Conservation (phyloP, 2,888 invertebrate species). For the Gortyna flavago region DNA sequence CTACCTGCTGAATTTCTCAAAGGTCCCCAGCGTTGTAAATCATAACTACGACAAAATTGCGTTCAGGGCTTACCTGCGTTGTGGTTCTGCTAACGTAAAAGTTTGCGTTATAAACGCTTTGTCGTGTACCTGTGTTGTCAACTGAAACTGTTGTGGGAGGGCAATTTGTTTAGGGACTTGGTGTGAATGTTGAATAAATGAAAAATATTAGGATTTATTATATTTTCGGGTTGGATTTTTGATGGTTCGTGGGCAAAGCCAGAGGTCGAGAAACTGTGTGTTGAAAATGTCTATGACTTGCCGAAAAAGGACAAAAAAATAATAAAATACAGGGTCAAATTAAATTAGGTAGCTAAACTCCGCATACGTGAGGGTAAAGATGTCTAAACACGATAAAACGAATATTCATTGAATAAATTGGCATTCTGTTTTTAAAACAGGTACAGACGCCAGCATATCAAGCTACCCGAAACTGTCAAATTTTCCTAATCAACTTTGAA, state of each 20-base stretch:
- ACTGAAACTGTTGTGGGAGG: conserved; percentile 53
- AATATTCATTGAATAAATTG: too few relatives aligned
- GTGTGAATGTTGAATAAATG: conserved; percentile 23
- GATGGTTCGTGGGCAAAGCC: not conserved
- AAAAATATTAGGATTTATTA: conserved; percentile 49
- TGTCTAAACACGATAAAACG: too few relatives aligned
- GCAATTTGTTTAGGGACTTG: conserved; percentile 57
- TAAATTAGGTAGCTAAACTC: not conserved
- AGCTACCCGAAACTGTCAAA: too few relatives aligned
- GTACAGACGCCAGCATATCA: too few relatives aligned
- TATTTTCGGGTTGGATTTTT: conserved; percentile 25
- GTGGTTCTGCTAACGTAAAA: conserved; percentile 63
- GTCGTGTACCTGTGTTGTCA: conserved; percentile 49
- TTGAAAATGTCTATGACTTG: conserved; percentile 11
- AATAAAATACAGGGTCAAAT: not conserved
- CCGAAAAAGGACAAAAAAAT: not conserved
- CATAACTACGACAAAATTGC: conserved; percentile 65
- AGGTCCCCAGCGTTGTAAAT: conserved; percentile 59
- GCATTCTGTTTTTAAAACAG: too few relatives aligned
- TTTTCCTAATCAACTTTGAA: too few relatives aligned
- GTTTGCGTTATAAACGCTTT: conserved; percentile 62
- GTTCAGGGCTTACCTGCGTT: conserved; percentile 51
- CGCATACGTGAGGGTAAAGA: too few relatives aligned
- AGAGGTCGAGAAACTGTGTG: conserved; percentile 11
- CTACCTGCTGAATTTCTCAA: conserved; percentile 55